Percentiles rank a stretch among this genome's conserved stretches.
Evolutionary conservation across 2,888 invertebrate genomes (phyloP).

Genomic region (Glyphotaelius pellucidus): DNA sequence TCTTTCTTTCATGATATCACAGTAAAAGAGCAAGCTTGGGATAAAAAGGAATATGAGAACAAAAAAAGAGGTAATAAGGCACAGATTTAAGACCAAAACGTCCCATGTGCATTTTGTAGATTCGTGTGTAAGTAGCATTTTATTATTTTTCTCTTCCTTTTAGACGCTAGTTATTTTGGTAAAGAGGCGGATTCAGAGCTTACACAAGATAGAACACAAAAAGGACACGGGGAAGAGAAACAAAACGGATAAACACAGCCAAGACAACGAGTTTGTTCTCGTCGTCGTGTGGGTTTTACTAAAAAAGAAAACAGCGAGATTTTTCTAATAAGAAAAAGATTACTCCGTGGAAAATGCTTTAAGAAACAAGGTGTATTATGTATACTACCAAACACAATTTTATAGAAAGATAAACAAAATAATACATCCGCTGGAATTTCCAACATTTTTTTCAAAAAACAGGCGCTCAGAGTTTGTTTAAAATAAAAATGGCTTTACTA

Average conservation of each 20-base stretch:
- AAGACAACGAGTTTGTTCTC: slow-evolving; percentile 20
- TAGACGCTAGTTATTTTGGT: neutral
- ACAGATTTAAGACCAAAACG: neutral
- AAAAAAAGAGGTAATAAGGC: no score
- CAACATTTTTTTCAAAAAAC: no score
- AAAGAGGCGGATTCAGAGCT: neutral
- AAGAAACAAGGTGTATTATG: neutral
- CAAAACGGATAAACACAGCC: slow-evolving; percentile 16
- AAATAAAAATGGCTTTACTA: no score
- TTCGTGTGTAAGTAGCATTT: neutral
- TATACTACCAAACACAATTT: neutral
- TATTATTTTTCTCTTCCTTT: neutral
- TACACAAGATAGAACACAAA: slow-evolving; percentile 3
- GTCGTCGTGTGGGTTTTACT: neutral
- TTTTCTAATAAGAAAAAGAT: slow-evolving; percentile 23
- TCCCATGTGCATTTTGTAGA: neutral
- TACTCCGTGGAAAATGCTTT: neutral
- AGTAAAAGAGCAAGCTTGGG: no score
- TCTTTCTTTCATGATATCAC: no score
- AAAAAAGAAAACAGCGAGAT: slow-evolving; percentile 10
- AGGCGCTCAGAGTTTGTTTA: no score
- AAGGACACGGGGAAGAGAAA: neutral
- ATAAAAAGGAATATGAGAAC: no score
- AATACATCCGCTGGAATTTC: neutral
- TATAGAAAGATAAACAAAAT: neutral